Conservation (phyloP, 2,888 invertebrate genomes). For the Tyria jacobaeae region DNA sequence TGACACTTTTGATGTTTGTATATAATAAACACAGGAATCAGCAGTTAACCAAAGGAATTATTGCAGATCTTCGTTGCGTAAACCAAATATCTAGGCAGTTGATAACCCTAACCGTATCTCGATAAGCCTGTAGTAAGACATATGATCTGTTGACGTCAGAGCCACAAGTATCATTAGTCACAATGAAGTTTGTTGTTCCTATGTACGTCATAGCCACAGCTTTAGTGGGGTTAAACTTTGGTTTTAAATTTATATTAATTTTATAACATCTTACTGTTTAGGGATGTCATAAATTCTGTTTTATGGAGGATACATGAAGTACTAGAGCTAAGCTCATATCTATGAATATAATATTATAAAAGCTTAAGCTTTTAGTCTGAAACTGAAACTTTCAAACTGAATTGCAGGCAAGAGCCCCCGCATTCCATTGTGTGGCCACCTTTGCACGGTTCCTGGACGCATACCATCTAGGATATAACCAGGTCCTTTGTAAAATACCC, state of each 20-base stretch:
- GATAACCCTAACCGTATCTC: constrained; percentile 29
- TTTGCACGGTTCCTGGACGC: too few relatives aligned
- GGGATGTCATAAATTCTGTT: neutral
- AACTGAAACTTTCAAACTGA: too few relatives aligned
- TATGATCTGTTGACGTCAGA: constrained; percentile 62
- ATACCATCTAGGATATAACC: too few relatives aligned
- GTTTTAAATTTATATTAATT: constrained; percentile 5
- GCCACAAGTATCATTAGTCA: constrained; percentile 49
- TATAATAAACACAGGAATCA: too few relatives aligned
- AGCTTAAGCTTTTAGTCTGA: too few relatives aligned
- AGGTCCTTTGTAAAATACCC: too few relatives aligned
- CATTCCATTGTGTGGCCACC: too few relatives aligned
- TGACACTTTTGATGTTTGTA: too few relatives aligned
- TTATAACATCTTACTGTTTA: neutral
- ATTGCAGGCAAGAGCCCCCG: too few relatives aligned
- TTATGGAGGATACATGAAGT: neutral
- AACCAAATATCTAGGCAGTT: neutral
- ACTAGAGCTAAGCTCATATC: neutral
- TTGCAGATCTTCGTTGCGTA: too few relatives aligned
- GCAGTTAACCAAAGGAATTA: too few relatives aligned
- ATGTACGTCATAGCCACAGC: constrained; percentile 39
- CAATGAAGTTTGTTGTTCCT: constrained; percentile 56
- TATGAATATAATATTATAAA: neutral
- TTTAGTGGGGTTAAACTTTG: constrained; percentile 5
- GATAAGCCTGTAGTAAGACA: constrained; percentile 47